These are phyloP conservation scores for Microplitis manilae DNA, from an alignment of 2,888 invertebrate species.

Conservation along the genomic window DNA sequence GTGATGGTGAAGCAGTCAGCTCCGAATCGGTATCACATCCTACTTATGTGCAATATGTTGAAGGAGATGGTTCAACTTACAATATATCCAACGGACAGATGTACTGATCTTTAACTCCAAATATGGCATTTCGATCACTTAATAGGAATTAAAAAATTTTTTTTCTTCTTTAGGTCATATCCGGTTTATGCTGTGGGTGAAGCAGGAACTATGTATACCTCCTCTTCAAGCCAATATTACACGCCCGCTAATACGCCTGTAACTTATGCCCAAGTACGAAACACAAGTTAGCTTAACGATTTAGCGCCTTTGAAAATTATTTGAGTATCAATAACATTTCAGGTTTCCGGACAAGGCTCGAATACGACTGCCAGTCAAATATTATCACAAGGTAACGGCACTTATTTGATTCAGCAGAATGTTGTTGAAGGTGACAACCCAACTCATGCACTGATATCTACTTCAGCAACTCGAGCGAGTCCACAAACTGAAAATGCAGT, in stretches of 20 bases:
- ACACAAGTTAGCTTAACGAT: constrained; percentile 10
- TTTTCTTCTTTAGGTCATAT: constrained; percentile 75
- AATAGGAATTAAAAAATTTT: background rate
- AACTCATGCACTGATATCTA: constrained; percentile 72
- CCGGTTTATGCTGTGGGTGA: constrained; percentile 86
- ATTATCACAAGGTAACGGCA: constrained; percentile 71
- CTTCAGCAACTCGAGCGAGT: constrained; percentile 77
- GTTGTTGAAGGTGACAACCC: constrained; percentile 79
- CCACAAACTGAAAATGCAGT: constrained; percentile 81
- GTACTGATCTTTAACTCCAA: constrained; percentile 69
- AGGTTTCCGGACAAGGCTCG: constrained; percentile 69
- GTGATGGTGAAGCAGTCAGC: constrained; percentile 73
- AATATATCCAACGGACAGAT: constrained; percentile 79
- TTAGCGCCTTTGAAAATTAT: constrained; percentile 4
- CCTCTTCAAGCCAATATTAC: constrained; percentile 81
- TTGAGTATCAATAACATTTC: constrained; percentile 24
- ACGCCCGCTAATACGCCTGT: constrained; percentile 78
- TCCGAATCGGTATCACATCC: constrained; percentile 75
- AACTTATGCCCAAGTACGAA: constrained; percentile 77
- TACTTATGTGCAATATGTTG: constrained; percentile 78
- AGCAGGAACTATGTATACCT: constrained; percentile 76
- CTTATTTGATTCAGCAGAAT: constrained; percentile 80
- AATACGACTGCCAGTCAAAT: constrained; percentile 69
- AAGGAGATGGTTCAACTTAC: constrained; percentile 75
- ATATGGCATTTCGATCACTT: background rate